A percentile compares a stretch with the other conserved stretches of the same genome.
phyloP scores from a whole-genome alignment of 2,113 vertebrate species.

The Grus americana region DNA sequence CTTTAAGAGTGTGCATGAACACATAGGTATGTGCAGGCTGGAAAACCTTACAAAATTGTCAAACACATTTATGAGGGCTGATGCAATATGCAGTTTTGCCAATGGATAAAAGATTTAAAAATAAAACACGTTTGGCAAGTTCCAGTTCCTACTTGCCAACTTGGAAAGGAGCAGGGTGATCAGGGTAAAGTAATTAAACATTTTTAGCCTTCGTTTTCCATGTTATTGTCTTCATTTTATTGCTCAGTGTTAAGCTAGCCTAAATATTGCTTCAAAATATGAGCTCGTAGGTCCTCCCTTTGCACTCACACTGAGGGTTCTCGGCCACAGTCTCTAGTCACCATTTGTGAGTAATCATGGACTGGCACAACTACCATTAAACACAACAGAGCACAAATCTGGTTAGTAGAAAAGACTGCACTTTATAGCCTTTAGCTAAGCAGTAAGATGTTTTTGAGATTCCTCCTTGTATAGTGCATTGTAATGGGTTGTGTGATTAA shows the following conservation, averaged over 20 bases:
- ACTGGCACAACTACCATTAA: neutral
- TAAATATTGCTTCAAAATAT: slow-evolving; percentile 42
- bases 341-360: neutral
- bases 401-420: slow-evolving; percentile 8
- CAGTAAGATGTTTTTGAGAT: slow-evolving; percentile 41
- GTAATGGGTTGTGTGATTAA: slow-evolving; percentile 35
- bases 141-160: slow-evolving; percentile 5
- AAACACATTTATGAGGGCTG: neutral
- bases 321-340: neutral
- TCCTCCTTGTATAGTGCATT: neutral
- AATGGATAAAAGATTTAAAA: slow-evolving; percentile 43
- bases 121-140: slow-evolving; percentile 34
- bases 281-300: neutral
- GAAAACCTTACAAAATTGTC: neutral
- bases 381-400: slow-evolving; percentile 18
- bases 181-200: slow-evolving; percentile 48
- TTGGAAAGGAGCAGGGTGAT: slow-evolving; percentile 37
- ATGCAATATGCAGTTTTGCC: neutral
- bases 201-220: slow-evolving; percentile 24
- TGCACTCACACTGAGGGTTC: neutral
- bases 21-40: neutral
- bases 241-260: slow-evolving; percentile 2
- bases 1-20: neutral
- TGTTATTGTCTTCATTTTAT: slow-evolving; percentile 44
- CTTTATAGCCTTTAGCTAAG: slow-evolving; percentile 37